Percentiles rank a stretch among this genome's conserved stretches.
These are phyloP conservation scores for Drosophila kikkawai DNA, from an alignment of 1,140 invertebrate genomes.

Conservation along the genomic window DNA sequence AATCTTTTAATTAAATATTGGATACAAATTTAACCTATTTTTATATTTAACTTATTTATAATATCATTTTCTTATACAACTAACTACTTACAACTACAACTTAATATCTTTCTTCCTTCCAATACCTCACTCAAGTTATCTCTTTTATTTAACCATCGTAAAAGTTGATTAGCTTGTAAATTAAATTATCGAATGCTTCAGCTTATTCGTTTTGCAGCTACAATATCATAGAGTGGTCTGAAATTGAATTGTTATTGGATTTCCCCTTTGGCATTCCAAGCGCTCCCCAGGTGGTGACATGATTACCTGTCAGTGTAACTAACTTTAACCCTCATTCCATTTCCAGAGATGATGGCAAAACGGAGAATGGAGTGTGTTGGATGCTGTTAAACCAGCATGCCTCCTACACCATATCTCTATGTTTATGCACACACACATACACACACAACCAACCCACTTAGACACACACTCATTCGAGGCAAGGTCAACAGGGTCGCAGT, in stretches of 20 bases:
- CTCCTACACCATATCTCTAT: not conserved
- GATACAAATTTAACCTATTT: too few species aligned
- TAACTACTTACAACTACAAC: too few species aligned
- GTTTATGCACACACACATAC: not conserved
- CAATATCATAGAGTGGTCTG: slow-evolving; percentile 1
- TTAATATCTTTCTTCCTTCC: not conserved
- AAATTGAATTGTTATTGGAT: slow-evolving; percentile 40
- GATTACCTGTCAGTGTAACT: slow-evolving; percentile 46
- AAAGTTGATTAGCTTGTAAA: slow-evolving; percentile 15
- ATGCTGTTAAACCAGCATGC: slow-evolving; percentile 25
- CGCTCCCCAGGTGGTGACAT: slow-evolving; percentile 39
- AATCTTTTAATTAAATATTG: too few species aligned
- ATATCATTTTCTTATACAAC: too few species aligned
- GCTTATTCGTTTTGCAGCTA: slow-evolving; percentile 16
- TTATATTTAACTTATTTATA: too few species aligned
- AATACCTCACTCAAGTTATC: not conserved
- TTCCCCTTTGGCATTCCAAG: slow-evolving; percentile 10
- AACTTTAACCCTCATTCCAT: slow-evolving; percentile 15
- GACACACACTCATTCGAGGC: slow-evolving; percentile 15
- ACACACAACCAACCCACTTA: not conserved
- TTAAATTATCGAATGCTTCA: slow-evolving; percentile 16
- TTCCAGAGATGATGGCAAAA: slow-evolving; percentile 10
- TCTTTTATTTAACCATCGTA: slow-evolving; percentile 16
- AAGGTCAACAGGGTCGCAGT: slow-evolving; percentile 71
- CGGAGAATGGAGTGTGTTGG: slow-evolving; percentile 25